Percentiles rank a stretch among this genome's conserved stretches.
These are phyloP conservation scores for Sycophila sp. DNA, from an alignment of 1,140 invertebrate genomes.

Conservation along the genomic window DNA sequence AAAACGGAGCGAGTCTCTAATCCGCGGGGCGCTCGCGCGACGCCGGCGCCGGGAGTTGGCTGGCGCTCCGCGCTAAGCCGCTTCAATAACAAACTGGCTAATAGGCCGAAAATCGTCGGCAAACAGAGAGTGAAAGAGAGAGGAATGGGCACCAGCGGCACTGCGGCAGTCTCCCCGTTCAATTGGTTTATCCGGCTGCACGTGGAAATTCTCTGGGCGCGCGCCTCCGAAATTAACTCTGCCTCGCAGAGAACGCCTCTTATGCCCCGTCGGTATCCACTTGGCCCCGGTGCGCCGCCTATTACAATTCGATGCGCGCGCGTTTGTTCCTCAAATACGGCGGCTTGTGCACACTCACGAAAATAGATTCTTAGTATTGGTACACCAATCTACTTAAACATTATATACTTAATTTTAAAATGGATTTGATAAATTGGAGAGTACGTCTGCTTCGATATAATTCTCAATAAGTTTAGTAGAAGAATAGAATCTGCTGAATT, in stretches of 20 bases:
- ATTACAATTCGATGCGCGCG: conserved; percentile 23
- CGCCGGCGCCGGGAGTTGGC: neutral
- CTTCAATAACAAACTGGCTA: conserved; percentile 31
- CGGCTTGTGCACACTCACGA: too few species aligned
- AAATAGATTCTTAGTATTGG: too few species aligned
- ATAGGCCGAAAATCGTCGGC: conserved; percentile 32
- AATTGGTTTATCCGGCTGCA: conserved; percentile 26
- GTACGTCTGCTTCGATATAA: too few species aligned
- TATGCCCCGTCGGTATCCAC: neutral
- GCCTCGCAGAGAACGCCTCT: neutral
- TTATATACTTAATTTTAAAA: too few species aligned
- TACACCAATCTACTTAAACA: too few species aligned
- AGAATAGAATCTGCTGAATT: too few species aligned
- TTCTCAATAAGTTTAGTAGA: too few species aligned
- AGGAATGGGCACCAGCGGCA: neutral
- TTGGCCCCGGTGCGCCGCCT: neutral
- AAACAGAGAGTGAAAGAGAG: conserved; percentile 12
- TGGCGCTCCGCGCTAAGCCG: neutral
- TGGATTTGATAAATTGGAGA: too few species aligned
- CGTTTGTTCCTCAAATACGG: conserved; percentile 14
- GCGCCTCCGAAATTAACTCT: conserved; percentile 6
- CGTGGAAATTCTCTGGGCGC: too few species aligned
- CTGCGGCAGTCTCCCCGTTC: too few species aligned
- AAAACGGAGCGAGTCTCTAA: neutral
- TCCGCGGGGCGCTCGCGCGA: neutral